Evolutionary conservation across 2,888 invertebrate species (phyloP), one percentile per base, ranked within the genome.

Genomic region (Tachystola acroxantha): DNA sequence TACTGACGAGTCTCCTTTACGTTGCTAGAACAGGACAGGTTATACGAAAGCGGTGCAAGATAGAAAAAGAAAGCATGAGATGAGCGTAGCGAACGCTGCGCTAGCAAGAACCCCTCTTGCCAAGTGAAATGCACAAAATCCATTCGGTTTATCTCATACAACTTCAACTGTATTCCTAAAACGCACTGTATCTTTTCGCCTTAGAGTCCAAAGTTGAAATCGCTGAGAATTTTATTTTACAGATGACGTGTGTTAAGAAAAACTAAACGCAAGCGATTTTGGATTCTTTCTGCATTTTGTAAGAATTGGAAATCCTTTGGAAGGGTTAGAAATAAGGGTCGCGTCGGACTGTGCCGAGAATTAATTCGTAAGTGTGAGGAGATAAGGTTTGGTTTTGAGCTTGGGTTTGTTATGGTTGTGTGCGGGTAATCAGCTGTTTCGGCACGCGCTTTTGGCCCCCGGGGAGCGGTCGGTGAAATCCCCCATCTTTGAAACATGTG

Each of bases 391-490:
- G 25, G 43, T 46, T 57, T 67, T 2, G 47, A 9, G 22, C 31
- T 14, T 13, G 26, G 25, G 37, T 24, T 36, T 45, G 81, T 85
- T 84, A 81, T 78, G 75, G 73, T 72, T 73, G 74, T 68, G 69
- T 70, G 61, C 55, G 63, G 70, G 77, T 76, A 82, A 84, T 85
- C 85, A 85, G 85, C 85, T 85, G 85, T 82, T 81, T 70, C 64
- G 79, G 81, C 81, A 81, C 82, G 79, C 79, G 78, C 62, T 52
- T 22, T 57, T 58, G 65, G 67, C 73, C 74, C 72, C 73, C 63
- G 58, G 59, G 70, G 76, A 70, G 64, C 61, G 60, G 64, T 59
- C 71, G 78, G 73, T 69, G 79, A 71, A 69, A 68, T 62, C 60
- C 58, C 58, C 53, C 51, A 51, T 7, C 36, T n/a, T n/a, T n/a